phyloP scores from a whole-genome alignment of 92 coral and sea anemone genomes.

The Umimayanthus chanpuru region DNA sequence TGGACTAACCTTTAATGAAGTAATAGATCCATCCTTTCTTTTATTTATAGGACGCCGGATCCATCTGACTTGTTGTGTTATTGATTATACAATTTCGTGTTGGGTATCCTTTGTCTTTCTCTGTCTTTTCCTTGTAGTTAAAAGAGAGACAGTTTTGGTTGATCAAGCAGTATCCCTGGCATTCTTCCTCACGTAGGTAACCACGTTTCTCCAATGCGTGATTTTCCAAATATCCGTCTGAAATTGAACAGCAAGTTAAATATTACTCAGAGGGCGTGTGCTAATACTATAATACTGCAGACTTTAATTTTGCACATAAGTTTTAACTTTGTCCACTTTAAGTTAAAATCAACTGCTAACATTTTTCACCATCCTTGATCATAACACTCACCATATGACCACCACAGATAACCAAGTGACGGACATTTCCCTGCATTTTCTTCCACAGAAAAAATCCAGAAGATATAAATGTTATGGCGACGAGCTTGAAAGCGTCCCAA shows the following conservation, averaged over 20 bases:
- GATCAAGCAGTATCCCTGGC: background rate
- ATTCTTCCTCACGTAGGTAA: background rate
- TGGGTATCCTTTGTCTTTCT: background rate
- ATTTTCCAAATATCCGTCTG: background rate
- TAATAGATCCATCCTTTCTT: background rate
- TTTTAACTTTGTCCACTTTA: no score
- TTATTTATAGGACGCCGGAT: background rate
- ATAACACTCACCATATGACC: background rate
- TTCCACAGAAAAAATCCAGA: background rate
- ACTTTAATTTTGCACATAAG: no score
- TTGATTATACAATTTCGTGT: constrained; percentile 3
- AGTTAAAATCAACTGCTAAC: no score
- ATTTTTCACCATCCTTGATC: no score
- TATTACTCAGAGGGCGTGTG: no score
- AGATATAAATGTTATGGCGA: background rate
- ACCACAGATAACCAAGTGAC: background rate
- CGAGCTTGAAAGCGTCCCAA: background rate
- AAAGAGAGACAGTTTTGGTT: background rate
- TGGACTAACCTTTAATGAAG: background rate
- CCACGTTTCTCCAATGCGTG: background rate
- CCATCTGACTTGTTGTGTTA: constrained; percentile 4
- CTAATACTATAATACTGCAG: no score
- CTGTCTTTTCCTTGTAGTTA: background rate
- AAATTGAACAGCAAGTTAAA: background rate
- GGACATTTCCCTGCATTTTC: background rate